phyloP scores from a whole-genome alignment of 53 echinoderm and acorn worm species.

The Actinopyga echinites region DNA sequence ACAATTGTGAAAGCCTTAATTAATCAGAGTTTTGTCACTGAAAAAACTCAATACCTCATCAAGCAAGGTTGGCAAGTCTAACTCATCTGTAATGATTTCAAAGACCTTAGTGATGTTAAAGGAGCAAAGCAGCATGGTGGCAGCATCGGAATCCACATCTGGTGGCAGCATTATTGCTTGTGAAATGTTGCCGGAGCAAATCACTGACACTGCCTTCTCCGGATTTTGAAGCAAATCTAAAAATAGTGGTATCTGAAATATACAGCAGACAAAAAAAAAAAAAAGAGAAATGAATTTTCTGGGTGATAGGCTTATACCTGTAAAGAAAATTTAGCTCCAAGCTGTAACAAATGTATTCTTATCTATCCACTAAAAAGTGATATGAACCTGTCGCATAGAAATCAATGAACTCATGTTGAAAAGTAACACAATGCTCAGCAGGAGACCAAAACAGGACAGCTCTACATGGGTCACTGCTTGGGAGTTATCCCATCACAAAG shows the following conservation, averaged over 20 bases:
- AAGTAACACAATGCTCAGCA: not conserved
- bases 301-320: not conserved
- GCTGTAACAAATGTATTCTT: not conserved
- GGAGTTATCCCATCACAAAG: too few species aligned
- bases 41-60: conserved; percentile 27
- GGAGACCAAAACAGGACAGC: too few species aligned
- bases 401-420: not conserved
- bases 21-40: too few species aligned
- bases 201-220: not conserved
- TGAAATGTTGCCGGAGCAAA: not conserved
- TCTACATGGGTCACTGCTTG: too few species aligned
- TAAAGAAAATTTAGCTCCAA: not conserved
- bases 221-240: not conserved
- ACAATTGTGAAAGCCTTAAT: too few species aligned
- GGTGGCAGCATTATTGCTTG: conserved; percentile 20
- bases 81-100: conserved; percentile 5
- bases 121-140: conserved; percentile 33
- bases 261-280: not conserved
- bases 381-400: not conserved
- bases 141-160: not conserved
- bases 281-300: not conserved
- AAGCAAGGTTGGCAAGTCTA: conserved; percentile 27
- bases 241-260: not conserved
- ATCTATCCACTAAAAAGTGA: not conserved
- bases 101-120: conserved; percentile 17